Conservation (phyloP, 2,888 invertebrate genomes). For the Callimorpha dominula region DNA sequence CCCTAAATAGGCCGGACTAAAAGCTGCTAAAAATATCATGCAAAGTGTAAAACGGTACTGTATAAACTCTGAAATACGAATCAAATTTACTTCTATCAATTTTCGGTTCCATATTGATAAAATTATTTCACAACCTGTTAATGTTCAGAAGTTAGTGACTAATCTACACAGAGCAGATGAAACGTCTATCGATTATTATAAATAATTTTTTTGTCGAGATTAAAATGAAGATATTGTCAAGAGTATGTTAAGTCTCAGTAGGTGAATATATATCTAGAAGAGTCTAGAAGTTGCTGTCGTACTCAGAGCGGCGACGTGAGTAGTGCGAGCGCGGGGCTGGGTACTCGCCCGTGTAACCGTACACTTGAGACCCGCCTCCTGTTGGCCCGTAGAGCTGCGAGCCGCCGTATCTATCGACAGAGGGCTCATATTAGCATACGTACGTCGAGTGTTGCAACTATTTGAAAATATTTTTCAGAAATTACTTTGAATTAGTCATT, state of each 20-base stretch:
- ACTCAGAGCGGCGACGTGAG: constrained; percentile 90
- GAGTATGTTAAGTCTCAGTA: constrained; percentile 64
- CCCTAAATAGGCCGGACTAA: constrained; percentile 81
- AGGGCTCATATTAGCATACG: constrained; percentile 14
- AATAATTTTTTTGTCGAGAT: constrained; percentile 64
- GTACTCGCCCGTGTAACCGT: constrained; percentile 83
- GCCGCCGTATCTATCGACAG: constrained; percentile 78
- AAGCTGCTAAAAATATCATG: constrained; percentile 76
- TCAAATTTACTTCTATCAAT: constrained; percentile 54
- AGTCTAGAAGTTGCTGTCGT: constrained; percentile 92
- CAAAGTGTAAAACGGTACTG: constrained; percentile 70
- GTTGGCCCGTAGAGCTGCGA: constrained; percentile 90
- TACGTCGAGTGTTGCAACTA: background rate
- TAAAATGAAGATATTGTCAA: constrained; percentile 83
- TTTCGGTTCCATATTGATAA: constrained; percentile 60
- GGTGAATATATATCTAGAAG: constrained; percentile 54
- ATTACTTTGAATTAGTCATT: background rate
- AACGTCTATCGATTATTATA: constrained; percentile 60
- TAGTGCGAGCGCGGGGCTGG: constrained; percentile 81
- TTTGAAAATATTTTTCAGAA: background rate
- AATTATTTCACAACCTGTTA: constrained; percentile 82
- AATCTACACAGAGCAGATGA: constrained; percentile 62
- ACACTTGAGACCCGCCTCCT: constrained; percentile 88
- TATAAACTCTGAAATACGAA: constrained; percentile 69
- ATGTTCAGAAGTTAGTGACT: constrained; percentile 64